Conservation (phyloP, 2,797 vertebrate species). For the Pangasius sanitwongsei region DNA sequence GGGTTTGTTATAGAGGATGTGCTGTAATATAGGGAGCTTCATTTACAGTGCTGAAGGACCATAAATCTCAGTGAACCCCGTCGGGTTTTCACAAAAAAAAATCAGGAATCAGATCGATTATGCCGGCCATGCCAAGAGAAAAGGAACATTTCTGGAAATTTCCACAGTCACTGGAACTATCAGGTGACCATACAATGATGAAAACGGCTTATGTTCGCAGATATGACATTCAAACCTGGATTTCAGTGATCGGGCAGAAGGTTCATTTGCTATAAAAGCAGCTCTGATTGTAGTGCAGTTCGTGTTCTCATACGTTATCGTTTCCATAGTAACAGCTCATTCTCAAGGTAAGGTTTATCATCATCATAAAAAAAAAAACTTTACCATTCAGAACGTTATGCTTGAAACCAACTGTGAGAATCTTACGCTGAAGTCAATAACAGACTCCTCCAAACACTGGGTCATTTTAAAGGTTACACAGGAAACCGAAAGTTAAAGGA, state of each 20-base stretch:
- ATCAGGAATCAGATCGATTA: no score
- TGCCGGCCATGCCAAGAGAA: no score
- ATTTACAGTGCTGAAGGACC: not conserved
- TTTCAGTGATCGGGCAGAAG: not conserved
- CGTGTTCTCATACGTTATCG: not conserved
- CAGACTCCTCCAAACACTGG: not conserved
- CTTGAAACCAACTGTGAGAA: not conserved
- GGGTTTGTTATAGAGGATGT: not conserved
- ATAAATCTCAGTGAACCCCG: not conserved
- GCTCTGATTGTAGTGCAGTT: not conserved
- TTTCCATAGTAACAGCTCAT: not conserved
- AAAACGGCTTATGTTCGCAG: not conserved
- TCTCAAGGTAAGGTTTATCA: not conserved
- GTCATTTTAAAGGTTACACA: slow-evolving; percentile 7
- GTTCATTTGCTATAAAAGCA: not conserved
- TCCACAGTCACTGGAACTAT: not conserved
- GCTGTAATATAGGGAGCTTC: not conserved
- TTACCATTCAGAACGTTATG: not conserved
- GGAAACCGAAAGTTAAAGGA: not conserved
- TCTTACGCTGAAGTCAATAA: not conserved
- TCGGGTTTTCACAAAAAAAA: not conserved
- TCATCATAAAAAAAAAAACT: not conserved
- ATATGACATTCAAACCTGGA: not conserved
- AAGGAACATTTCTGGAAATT: not conserved
- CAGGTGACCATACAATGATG: not conserved